Evolutionary conservation across 2,888 invertebrate species (phyloP), one percentile per base, ranked within the genome.

Genomic region (Allacma fusca): DNA sequence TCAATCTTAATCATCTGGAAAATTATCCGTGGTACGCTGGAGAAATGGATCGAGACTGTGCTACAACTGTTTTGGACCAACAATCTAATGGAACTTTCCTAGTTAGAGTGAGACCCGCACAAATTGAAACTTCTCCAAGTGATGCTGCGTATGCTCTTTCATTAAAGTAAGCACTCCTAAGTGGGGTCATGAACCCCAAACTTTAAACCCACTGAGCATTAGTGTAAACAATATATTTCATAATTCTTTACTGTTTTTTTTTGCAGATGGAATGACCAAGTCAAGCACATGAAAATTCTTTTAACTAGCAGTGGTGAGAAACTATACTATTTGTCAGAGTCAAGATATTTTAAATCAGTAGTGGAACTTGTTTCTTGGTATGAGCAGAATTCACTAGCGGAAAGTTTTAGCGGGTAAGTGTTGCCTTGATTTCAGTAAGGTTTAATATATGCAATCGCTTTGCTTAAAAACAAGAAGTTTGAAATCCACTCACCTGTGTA

Each of bases 351-450:
- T 87, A 93, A 93, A 85, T 94, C 93, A 86, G 91, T 97, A 84
- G 94, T 96, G 83, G 96, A 97, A 86, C 90, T 98, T 81, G 92
- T 98, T 83, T 92, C 93, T 81, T 96, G 95, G 88, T 98, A 98
- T 88, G 95, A 97, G 87, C 91, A 92, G 84, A 93, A 93, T 85
- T 96, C 95, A 86, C 89, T 98, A 81, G 91, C 92, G 0, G 97
- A 97, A 88, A 97, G 96, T 88, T 98, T 98, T 87, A 93, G 93
- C 72, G 92, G 92, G 93, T 93, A 87, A 87, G 77, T 21, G 2
- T 13, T 50, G 4, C 5, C 2, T 4, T n/a, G 4, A 50, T 50
- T 50, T 5, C 13, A 9, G 40, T 40, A 13, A n/a, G n/a, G n/a
- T n/a, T n/a, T n/a, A n/a, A n/a, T n/a, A n/a, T n/a, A n/a, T n/a